phyloP scores from a whole-genome alignment of 2,797 vertebrate species.

The Phaenicophaeus curvirostris region DNA sequence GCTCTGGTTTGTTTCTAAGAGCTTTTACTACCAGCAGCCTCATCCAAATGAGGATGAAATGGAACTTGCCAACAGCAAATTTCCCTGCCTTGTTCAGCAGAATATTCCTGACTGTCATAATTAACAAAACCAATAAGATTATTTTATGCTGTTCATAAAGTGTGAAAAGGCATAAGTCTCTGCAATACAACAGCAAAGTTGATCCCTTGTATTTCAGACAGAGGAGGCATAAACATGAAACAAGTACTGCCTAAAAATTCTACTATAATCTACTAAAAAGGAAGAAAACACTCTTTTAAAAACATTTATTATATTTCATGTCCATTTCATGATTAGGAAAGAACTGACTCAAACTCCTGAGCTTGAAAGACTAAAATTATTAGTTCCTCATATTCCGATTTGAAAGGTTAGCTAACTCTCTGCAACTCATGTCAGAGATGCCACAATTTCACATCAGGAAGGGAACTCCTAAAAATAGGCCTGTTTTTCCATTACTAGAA shows the following conservation, averaged over 20 bases:
- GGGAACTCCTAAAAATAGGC: not conserved
- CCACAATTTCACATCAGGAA: not conserved
- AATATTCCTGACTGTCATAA: not conserved
- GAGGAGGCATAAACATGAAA: not conserved
- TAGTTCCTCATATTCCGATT: not conserved
- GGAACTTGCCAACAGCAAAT: not conserved
- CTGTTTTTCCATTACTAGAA: not conserved
- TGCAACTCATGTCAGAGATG: not conserved
- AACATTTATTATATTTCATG: not conserved
- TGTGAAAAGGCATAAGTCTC: not conserved
- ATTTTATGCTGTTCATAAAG: not conserved
- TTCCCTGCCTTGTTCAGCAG: not conserved
- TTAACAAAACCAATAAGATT: not conserved
- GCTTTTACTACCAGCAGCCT: not conserved
- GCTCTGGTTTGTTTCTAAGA: not conserved
- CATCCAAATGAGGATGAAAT: not conserved
- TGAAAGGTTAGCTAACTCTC: not conserved
- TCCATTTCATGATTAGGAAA: not conserved
- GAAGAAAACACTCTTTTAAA: not conserved
- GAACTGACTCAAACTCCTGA: not conserved
- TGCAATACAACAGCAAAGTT: not conserved
- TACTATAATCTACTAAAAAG: not conserved
- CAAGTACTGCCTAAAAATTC: not conserved
- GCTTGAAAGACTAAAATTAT: not conserved
- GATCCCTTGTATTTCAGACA: not conserved